Base-by-base conservation (phyloP, 1,140 invertebrate genomes). In the Cardiocondyla obscurior region DNA sequence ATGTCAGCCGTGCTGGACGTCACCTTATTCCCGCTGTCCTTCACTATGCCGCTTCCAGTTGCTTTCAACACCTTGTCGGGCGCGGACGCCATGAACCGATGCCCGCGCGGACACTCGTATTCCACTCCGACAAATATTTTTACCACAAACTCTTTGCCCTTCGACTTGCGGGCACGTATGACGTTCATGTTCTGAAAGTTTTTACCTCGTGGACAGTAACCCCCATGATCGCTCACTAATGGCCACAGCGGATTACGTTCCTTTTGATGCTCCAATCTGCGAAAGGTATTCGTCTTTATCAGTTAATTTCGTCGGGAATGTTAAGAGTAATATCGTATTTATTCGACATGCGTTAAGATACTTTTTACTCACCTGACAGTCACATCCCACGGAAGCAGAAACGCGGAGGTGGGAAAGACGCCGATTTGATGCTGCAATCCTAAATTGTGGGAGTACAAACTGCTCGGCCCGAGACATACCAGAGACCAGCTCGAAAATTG, bases 71-170 rank as follows among this genome's bases (percentile, higher is more conserved):
- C 96, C 90, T 97, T 97, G 88, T 99, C 98, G 22, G 98, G 97
- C 1, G 96, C 96, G 16, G 97, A 97, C 91, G 98, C 97, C 96
- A 99, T 99, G 93, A 99, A 99, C 81, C 98, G 95, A 93, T 99
- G 99, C 1, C 99, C 99, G 53, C 97, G 92, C 0, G 97, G 97
- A 95, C 99, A 99, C 94, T 99, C 99, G 92, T 99, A 99, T 91
- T 99, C 99, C 86, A 98, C 96, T 1, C 99, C 99, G 82, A 99
- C 96, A 91, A 99, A 99, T 82, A 99, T 97, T 93, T 99, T 98
- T 1, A 99, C 97, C 10, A 96, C 96, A 89, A 98, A 96, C 88
- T 94, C 94, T 77, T 94, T 94, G 3, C 93, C 91, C 73, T 95
- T 95, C 0, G 92, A 92, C 73, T 95, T 95, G 12, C 94, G 88